Conservation (phyloP, 2,888 invertebrate species). For the Cantharis rustica region DNA sequence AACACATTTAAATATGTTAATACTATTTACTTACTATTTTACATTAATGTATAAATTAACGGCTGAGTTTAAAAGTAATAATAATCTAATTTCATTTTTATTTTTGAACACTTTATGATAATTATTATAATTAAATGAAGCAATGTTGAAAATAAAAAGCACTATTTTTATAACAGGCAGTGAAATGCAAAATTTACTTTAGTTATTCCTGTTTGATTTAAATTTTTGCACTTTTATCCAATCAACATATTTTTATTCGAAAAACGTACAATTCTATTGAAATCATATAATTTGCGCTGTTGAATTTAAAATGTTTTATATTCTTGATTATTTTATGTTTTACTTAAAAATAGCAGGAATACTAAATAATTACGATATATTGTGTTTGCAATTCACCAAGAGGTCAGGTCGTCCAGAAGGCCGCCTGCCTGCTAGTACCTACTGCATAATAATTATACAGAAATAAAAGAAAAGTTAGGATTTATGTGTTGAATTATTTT, state of each 20-base stretch:
- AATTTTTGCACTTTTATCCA: background rate
- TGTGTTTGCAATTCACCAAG: no score
- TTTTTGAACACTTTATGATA: background rate
- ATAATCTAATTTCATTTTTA: no score
- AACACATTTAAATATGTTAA: background rate
- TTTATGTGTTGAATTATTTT: no score
- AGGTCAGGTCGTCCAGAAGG: no score
- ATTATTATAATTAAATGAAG: background rate
- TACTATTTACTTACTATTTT: background rate
- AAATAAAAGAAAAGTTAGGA: no score
- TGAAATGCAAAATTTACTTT: background rate
- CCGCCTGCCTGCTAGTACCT: no score
- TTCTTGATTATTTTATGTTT: background rate
- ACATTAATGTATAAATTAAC: no score
- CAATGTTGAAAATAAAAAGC: background rate
- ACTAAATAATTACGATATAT: background rate
- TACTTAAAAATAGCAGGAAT: background rate
- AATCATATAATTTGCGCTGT: background rate
- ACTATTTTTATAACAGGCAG: background rate
- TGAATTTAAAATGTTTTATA: background rate
- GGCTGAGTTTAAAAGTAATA: no score
- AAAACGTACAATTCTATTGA: background rate
- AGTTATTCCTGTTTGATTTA: background rate
- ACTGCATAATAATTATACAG: no score
- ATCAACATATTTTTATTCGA: background rate